phyloP scores from a whole-genome alignment of 2,888 invertebrate species.

The Erebia epiphron region DNA sequence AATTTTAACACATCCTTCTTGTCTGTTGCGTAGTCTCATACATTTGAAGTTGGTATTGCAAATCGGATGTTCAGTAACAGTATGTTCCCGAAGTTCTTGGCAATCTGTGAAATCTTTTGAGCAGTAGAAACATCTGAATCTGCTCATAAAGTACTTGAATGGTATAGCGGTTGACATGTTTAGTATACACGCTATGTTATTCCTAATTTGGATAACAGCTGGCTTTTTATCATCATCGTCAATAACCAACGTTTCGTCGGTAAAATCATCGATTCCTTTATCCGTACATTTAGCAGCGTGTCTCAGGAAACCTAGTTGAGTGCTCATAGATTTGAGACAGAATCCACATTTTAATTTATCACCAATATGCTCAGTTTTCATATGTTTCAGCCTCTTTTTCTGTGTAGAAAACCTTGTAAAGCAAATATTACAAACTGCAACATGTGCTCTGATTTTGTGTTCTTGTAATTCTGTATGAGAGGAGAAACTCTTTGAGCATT shows the following conservation, averaged over 20 bases:
- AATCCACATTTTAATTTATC: conserved; percentile 58
- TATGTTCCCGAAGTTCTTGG: conserved; percentile 61
- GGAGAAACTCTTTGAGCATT: conserved; percentile 54
- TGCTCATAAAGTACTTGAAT: conserved; percentile 65
- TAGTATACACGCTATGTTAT: conserved; percentile 59
- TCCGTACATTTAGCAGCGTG: conserved; percentile 58
- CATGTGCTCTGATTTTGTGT: conserved; percentile 59
- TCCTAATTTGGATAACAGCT: conserved; percentile 55
- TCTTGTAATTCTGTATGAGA: conserved; percentile 51
- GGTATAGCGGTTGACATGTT: conserved; percentile 71
- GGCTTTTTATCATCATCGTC: conserved; percentile 48
- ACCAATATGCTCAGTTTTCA: conserved; percentile 58
- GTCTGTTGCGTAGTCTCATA: conserved; percentile 58
- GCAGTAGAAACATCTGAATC: conserved; percentile 71
- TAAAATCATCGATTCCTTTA: conserved; percentile 38
- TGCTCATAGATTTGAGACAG: conserved; percentile 57
- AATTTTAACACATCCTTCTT: conserved; percentile 63
- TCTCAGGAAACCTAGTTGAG: conserved; percentile 59
- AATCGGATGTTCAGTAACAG: conserved; percentile 57
- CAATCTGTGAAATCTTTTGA: conserved; percentile 60
- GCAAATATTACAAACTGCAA: conserved; percentile 65
- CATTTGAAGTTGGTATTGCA: conserved; percentile 61
- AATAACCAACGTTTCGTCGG: conserved; percentile 37
- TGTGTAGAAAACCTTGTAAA: conserved; percentile 58
- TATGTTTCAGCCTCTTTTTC: conserved; percentile 58